These are phyloP conservation scores for Phorcus lineatus DNA, from an alignment of 2,888 invertebrate genomes.

Conservation along the genomic window DNA sequence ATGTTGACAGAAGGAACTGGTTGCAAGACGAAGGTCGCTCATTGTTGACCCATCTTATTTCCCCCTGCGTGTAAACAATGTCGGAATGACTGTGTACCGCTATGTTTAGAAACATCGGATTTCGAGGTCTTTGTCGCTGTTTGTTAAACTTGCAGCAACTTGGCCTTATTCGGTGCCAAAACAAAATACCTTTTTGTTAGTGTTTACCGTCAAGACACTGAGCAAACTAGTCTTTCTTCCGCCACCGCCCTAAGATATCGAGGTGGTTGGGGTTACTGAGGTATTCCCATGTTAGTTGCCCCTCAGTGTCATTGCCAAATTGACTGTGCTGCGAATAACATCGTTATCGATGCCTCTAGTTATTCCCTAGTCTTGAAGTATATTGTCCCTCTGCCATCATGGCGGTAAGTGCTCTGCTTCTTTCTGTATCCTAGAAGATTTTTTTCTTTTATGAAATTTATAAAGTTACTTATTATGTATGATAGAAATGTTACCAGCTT, in stretches of 20 bases:
- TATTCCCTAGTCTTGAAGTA: too few species aligned
- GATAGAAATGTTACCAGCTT: too few species aligned
- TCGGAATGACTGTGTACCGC: constrained; percentile 7
- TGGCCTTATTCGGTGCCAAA: constrained; percentile 5
- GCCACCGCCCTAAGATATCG: neutral
- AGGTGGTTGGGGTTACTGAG: neutral
- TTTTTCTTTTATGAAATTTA: too few species aligned
- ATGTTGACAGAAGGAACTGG: constrained; percentile 3
- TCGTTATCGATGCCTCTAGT: neutral
- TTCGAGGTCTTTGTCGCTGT: constrained; percentile 15
- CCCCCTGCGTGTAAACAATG: neutral
- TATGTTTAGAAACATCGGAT: constrained; percentile 21
- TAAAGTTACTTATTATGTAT: too few species aligned
- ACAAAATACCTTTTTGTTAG: constrained; percentile 12
- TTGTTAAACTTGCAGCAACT: neutral
- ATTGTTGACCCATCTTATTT: too few species aligned
- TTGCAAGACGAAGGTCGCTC: neutral
- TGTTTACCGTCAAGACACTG: neutral
- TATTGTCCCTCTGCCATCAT: neutral
- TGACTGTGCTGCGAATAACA: neutral
- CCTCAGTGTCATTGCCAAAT: neutral
- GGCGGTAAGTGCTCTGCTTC: neutral
- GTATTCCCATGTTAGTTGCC: neutral
- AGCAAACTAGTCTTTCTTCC: constrained; percentile 4
- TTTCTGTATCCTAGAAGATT: too few species aligned